Percentiles rank a stretch among this genome's conserved stretches.
These are phyloP conservation scores for Quadroppia sp. DNA, from an alignment of 2,888 invertebrate genomes.

Conservation along the genomic window DNA sequence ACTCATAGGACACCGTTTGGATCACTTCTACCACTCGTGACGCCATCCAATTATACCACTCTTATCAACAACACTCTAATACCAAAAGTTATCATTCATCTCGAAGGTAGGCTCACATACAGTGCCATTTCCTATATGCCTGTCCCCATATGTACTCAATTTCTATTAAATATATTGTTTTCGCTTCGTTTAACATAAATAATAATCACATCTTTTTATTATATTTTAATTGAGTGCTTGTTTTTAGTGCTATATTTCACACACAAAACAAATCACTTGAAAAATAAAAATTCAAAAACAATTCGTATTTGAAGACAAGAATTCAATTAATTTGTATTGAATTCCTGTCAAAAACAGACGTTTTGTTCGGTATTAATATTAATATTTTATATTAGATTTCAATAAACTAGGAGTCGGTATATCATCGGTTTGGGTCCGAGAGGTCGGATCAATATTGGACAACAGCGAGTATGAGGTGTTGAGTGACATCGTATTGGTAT, in stretches of 20 bases:
- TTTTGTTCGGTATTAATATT: background rate
- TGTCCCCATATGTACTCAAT: background rate
- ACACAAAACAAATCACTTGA: no score
- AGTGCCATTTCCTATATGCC: background rate
- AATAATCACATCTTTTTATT: slow-evolving; percentile 14
- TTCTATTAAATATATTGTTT: slow-evolving; percentile 21
- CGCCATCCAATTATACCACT: slow-evolving; percentile 30
- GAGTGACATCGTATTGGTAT: slow-evolving; percentile 41
- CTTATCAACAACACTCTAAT: slow-evolving; percentile 21
- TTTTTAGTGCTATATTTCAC: no score
- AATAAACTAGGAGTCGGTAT: slow-evolving; percentile 42
- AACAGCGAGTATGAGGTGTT: slow-evolving; percentile 24
- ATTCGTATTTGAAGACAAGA: no score
- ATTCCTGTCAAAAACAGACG: background rate
- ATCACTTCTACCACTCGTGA: slow-evolving; percentile 29
- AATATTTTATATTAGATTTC: slow-evolving; percentile 37
- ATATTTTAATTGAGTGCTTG: background rate
- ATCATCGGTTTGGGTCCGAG: slow-evolving; percentile 33
- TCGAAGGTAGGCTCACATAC: slow-evolving; percentile 33
- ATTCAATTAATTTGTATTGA: background rate
- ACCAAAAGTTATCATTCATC: slow-evolving; percentile 37
- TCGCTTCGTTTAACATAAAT: slow-evolving; percentile 19
- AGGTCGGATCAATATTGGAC: slow-evolving; percentile 36
- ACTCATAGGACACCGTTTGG: slow-evolving; percentile 39
- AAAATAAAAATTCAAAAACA: background rate